Percentiles rank a stretch among this genome's conserved stretches.
These are phyloP conservation scores for Drosophila triauraria DNA, from an alignment of 1,140 invertebrate genomes.

Conservation along the genomic window DNA sequence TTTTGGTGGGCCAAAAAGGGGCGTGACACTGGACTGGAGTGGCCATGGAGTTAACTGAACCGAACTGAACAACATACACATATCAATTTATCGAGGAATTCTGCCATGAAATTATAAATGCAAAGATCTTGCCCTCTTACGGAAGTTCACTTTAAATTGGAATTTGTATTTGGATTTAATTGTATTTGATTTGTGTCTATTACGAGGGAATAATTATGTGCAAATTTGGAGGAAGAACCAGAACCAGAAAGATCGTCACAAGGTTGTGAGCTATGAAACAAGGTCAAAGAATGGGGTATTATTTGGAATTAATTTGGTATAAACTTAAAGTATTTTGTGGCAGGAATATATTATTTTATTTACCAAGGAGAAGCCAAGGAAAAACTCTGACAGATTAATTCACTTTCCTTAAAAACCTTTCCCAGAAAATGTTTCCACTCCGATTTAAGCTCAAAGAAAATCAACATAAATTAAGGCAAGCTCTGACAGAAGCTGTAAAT, in stretches of 20 bases:
- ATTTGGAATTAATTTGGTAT: background rate
- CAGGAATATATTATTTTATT: too few relatives aligned
- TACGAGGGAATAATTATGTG: slow-evolving; percentile 10
- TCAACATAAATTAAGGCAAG: background rate
- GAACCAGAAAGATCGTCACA: slow-evolving; percentile 20
- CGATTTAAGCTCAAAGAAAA: background rate
- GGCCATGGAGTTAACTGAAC: slow-evolving; percentile 37
- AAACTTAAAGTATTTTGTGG: background rate
- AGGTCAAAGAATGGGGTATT: background rate
- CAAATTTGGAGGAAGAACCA: slow-evolving; percentile 1
- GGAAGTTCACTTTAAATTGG: slow-evolving; percentile 31
- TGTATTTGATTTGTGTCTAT: slow-evolving; percentile 15
- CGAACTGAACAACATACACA: background rate
- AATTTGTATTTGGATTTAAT: slow-evolving; percentile 29
- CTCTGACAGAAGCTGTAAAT: slow-evolving; percentile 11
- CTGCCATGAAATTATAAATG: slow-evolving; percentile 67
- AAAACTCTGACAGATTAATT: too few relatives aligned
- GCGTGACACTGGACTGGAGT: slow-evolving; percentile 44
- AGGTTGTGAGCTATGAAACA: background rate
- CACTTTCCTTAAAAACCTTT: too few relatives aligned
- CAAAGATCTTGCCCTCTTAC: slow-evolving; percentile 21
- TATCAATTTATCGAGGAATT: slow-evolving; percentile 69
- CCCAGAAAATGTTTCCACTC: too few relatives aligned
- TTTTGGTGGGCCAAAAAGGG: slow-evolving; percentile 46
- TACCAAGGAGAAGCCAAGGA: too few relatives aligned